Evolutionary conservation across 2,113 vertebrate genomes (phyloP).

Genomic region (Corythoichthys haematopterus): DNA sequence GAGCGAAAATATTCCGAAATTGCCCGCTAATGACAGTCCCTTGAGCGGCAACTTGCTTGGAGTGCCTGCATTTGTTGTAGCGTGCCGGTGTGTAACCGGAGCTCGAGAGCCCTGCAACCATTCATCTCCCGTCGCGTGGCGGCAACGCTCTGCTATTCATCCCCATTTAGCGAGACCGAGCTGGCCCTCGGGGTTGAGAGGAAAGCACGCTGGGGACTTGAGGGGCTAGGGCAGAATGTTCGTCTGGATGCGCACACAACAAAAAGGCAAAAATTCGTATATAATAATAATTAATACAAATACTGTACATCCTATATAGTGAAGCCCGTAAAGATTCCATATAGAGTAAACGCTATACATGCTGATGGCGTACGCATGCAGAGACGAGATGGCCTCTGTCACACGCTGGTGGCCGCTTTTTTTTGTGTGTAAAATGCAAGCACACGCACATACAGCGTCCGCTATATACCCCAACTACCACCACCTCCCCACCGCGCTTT

Average conservation of each 20-base stretch:
- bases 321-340: no score
- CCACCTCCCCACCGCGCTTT: slow-evolving; percentile 57
- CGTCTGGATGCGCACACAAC: no score
- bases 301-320: background rate
- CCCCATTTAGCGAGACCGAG: slow-evolving; percentile 58
- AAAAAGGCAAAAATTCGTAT: no score
- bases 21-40: no score
- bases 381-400: slow-evolving; percentile 38
- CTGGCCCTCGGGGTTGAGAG: slow-evolving; percentile 50
- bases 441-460: slow-evolving; percentile 23
- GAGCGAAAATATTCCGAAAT: no score
- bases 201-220: slow-evolving; percentile 17
- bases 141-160: slow-evolving; percentile 52
- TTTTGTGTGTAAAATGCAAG: slow-evolving; percentile 9
- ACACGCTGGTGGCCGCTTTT: slow-evolving; percentile 8
- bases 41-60: background rate
- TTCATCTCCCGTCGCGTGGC: slow-evolving; percentile 53
- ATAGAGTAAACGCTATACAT: background rate
- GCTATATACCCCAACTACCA: slow-evolving; percentile 27
- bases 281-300: background rate
- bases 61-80: slow-evolving; percentile 8
- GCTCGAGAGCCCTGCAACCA: slow-evolving; percentile 37
- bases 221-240: background rate
- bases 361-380: slow-evolving; percentile 1
- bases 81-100: slow-evolving; percentile 42